These are phyloP conservation scores for Campoletis raptor DNA, from an alignment of 2,888 invertebrate species.

Conservation along the genomic window DNA sequence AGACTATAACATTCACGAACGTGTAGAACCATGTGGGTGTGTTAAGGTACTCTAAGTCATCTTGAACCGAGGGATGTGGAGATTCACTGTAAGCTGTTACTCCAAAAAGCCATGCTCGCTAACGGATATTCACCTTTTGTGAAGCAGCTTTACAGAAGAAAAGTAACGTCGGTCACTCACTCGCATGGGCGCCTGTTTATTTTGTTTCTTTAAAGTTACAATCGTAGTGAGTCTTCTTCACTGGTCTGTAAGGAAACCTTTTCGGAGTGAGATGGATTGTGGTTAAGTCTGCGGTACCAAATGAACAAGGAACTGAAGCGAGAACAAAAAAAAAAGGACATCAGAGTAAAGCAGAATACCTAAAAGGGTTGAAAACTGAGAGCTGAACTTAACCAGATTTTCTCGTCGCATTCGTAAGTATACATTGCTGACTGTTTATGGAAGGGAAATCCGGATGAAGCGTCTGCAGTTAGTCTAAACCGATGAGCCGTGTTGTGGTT, in stretches of 20 bases:
- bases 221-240: conserved; percentile 29
- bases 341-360: conserved; percentile 14
- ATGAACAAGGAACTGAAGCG: conserved; percentile 31
- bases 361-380: conserved; percentile 30
- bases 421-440: conserved; percentile 24
- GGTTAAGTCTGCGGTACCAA: conserved; percentile 37
- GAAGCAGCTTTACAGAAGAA: conserved; percentile 48
- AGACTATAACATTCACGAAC: conserved; percentile 18
- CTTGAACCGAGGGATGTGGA: conserved; percentile 54
- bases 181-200: conserved; percentile 31
- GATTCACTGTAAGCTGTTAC: conserved; percentile 70
- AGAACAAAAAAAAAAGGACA: conserved; percentile 28
- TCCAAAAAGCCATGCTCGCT: conserved; percentile 70
- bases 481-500: conserved; percentile 22
- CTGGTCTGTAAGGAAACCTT: conserved; percentile 28
- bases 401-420: conserved; percentile 50
- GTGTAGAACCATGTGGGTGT: conserved; percentile 4
- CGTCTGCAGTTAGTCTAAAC: conserved; percentile 15
- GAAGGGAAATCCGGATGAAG: not conserved
- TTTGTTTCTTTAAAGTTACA: conserved; percentile 50
- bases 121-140: conserved; percentile 63
- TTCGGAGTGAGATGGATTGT: conserved; percentile 16
- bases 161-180: conserved; percentile 66
- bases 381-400: conserved; percentile 41
- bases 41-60: conserved; percentile 43